Percentiles rank a stretch among this genome's conserved stretches.
Evolutionary conservation across 2,888 invertebrate species (phyloP).

Genomic region (Beris chalybata): DNA sequence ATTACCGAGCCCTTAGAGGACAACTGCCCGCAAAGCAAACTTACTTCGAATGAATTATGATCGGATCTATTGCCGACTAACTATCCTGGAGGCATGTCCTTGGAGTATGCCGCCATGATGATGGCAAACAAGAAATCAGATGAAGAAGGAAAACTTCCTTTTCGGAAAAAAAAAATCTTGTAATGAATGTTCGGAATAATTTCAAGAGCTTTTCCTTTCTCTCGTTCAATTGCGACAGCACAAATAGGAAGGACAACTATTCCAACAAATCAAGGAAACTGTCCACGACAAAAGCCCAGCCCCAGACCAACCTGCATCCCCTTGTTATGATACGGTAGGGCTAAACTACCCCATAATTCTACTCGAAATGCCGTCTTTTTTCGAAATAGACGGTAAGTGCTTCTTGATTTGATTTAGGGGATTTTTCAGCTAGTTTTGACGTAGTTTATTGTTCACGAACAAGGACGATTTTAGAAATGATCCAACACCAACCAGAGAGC

Average conservation of each 20-base stretch:
- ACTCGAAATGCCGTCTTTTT: too few relatives aligned
- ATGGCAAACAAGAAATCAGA: not conserved
- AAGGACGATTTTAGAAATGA: too few relatives aligned
- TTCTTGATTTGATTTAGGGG: slow-evolving; percentile 5
- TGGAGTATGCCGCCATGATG: not conserved
- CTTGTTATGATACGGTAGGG: not conserved
- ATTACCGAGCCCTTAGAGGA: slow-evolving; percentile 19
- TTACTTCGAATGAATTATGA: slow-evolving; percentile 30
- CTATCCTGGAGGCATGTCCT: slow-evolving; percentile 9
- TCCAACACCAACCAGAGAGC: too few relatives aligned
- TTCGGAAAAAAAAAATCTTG: not conserved
- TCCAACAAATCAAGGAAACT: slow-evolving; percentile 25
- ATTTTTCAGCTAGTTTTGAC: slow-evolving; percentile 3
- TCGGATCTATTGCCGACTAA: slow-evolving; percentile 12
- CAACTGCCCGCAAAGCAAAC: slow-evolving; percentile 7
- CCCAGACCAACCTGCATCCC: not conserved
- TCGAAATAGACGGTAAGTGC: slow-evolving; percentile 8
- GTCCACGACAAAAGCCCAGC: slow-evolving; percentile 10
- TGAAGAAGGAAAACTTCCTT: not conserved
- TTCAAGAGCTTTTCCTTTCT: slow-evolving; percentile 8
- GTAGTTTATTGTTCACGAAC: slow-evolving; percentile 5
- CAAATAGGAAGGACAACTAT: slow-evolving; percentile 12
- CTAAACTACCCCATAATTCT: not conserved
- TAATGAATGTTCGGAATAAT: slow-evolving; percentile 21
- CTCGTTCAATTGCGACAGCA: slow-evolving; percentile 1